Base-by-base conservation (phyloP, 1,140 invertebrate genomes). In the Chlorops oryzae region DNA sequence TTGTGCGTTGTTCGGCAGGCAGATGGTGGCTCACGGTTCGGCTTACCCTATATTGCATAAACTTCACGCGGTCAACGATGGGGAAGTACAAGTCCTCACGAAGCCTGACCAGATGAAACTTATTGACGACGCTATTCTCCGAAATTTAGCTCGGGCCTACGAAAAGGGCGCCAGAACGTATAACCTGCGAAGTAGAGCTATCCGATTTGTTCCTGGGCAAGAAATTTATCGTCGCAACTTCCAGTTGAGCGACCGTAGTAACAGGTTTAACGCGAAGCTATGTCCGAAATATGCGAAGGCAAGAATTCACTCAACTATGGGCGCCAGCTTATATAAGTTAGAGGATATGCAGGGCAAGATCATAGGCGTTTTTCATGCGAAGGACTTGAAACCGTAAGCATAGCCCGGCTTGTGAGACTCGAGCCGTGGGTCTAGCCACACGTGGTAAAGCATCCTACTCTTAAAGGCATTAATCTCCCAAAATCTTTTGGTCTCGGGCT, bases 211-310 rank as follows among this genome's bases (percentile, higher is more conserved):
- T 5, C 23, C 24, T 12, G 52, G 47, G 0, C 52, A 50, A 21
- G 52, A 50, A 37, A 35, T 50, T 3, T 50, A 21, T 23, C 13
- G 40, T 1, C 43, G 25, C 21, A 45, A 49, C 21, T 44, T 49
- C 12, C 20, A 45, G 37, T 25, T 41, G 38, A 46, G 42, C 3
- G 23, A 50, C 25, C 50, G 49, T 22, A 13, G 6, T 22, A 35
- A 47, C 13, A 37, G 47, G 6, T 44, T 49, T 10, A 54, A 50
- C 23, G 28, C 52, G 6, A 49, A 54, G 25, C 34, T 54, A 12
- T 38, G 39, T 27, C 52, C 46, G 9, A 3, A 40, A 9, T 44
- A 49, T 44, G 10, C 45, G 2, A 50, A 54, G 21, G 34, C 32
- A 13, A 43, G 47, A 27, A 22, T 50, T n/a, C 23, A 25, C 12